Evolutionary conservation across 2,888 invertebrate genomes (phyloP), one percentile per base, ranked within the genome.

Genomic region (Ganaspis brasiliensis): DNA sequence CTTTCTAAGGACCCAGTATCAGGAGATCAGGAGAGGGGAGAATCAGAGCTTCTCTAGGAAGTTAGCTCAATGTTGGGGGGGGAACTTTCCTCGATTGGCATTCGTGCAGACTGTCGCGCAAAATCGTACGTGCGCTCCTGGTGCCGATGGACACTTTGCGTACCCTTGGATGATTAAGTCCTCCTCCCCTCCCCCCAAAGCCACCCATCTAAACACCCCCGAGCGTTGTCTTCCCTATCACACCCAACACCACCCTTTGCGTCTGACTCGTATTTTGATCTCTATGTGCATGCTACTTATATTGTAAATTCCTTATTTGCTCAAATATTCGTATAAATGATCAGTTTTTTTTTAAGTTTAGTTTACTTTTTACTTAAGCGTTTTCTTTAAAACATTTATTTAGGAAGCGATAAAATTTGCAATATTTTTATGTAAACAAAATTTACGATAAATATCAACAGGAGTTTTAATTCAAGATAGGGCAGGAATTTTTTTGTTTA

Each of bases 71-170:
- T 40, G 67, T 45, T 45, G 84, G 81, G 81, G 74, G 83, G 79
- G 78, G 81, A 21, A 21, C 67, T 45, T 67, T 67, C 19, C 67
- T 67, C 45, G 67, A 67, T 67, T 45, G 45, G 40, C 14, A 45
- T 67, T 24, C 40, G 67, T 67, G 67, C 24, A 45, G 24, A 45
- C 40, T 45, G 67, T 67, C 67, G 84, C 83, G 80, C 78, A 77
- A 78, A 67, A 67, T 67, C 67, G 67, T 67, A 21, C 80, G 84
- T 86, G 86, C 82, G 85, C 87, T 89, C 92, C 92, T 92, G 91
- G 88, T 90, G 90, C 85, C 87, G 88, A 91, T 89, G 89, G 91
- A 92, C 92, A 82, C 81, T 83, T 84, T 80, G 82, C 83, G 85
- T 83, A 84, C 84, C 83, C 86, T 88, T 87, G 79, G 79, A 74